Conservation (phyloP, 1,140 invertebrate species). For the Cherax destructor region DNA sequence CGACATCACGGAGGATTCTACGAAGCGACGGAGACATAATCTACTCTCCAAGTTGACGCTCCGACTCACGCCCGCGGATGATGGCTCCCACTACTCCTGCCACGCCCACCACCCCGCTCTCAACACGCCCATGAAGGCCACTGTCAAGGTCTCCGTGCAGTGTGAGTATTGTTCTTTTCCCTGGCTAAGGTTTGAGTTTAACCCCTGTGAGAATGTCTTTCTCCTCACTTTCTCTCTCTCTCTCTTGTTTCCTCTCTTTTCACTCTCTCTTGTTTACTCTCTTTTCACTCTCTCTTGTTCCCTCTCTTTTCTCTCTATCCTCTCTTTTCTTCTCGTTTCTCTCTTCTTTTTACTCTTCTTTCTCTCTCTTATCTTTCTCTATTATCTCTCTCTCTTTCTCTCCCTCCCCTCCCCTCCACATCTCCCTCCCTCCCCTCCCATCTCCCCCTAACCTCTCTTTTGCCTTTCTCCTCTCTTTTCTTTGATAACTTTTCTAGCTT, state of each 20-base stretch:
- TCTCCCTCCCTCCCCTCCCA: too few species aligned
- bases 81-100: conserved; percentile 76
- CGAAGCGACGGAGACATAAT: conserved; percentile 55
- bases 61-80: conserved; percentile 75
- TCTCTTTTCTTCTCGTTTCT: background rate
- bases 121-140: conserved; percentile 73
- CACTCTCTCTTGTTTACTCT: background rate
- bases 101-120: conserved; percentile 77
- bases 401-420: too few species aligned
- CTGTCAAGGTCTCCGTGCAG: conserved; percentile 75
- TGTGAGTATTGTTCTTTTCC: conserved; percentile 74
- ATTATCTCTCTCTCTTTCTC: background rate
- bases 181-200: background rate
- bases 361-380: too few species aligned
- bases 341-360: too few species aligned
- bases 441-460: too few species aligned
- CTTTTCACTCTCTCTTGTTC: background rate
- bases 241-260: background rate
- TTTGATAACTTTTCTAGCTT: too few species aligned
- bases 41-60: conserved; percentile 75
- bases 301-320: background rate
- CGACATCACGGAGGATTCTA: conserved; percentile 47
- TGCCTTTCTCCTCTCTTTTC: too few species aligned
- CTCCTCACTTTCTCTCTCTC: background rate
- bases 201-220: background rate